Base-by-base conservation (phyloP, 30 jellyfish, hydroid and myxozoan species). In the Aurelia sp. region DNA sequence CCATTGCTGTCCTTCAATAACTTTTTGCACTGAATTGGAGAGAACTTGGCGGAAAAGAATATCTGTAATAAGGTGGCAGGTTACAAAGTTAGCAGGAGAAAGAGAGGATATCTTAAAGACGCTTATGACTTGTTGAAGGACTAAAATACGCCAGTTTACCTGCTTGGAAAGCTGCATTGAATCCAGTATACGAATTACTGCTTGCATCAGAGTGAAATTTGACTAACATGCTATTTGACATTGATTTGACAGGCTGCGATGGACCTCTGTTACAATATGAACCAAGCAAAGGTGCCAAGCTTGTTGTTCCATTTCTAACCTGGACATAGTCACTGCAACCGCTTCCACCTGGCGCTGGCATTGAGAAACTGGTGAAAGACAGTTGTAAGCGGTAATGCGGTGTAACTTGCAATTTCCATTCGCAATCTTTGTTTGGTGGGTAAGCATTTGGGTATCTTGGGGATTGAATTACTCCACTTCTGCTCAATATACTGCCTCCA, bases 371-470 rank as follows among this genome's bases (percentile, higher is more conserved):
- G 66, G 89, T 18, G n/a, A 76, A 79, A 8, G 78, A 33, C 64
- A 92, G 58, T 31, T 75, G 48, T n/a, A 92, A 68, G 40, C 88
- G 88, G 86, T 82, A 71, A 53, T 92, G 96, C 50, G 92, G 70
- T 13, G 81, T 81, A 0, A 67, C 84, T 31, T 81, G 93, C 17
- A 92, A 24, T 17, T 47, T 57, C 97, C 97, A 92, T 30, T 66
- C 84, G 62, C 98, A 92, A 24, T 92, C 90, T 61, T 73, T 78
- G 73, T 77, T 81, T 12, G 83, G 70, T 8, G 98, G 96, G 85
- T 92, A 92, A 17, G 96, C 76, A 21, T 52, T 22, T n/a, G 98
- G 98, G 74, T 61, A 92, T 57, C 85, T 58, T 8, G 98, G 98
- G 16, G 97, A 68, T 35, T 48, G 57, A 72, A 86, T 79, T 20